A percentile compares a stretch with the other conserved stretches of the same genome.
These are phyloP conservation scores for Leptobrachium leishanense DNA, from an alignment of 2,113 vertebrate genomes.

Conservation along the genomic window DNA sequence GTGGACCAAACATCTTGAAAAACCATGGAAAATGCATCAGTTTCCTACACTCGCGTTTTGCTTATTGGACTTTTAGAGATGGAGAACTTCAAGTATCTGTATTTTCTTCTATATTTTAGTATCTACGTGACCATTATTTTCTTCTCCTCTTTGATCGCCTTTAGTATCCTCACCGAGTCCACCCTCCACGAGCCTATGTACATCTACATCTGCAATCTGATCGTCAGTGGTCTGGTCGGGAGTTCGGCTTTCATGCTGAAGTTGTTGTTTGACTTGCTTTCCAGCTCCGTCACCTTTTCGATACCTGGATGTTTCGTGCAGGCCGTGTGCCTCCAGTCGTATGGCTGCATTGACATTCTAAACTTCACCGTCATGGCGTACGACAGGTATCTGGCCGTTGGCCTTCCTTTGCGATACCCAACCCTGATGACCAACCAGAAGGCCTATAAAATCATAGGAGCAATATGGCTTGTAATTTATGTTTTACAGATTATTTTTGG, in stretches of 20 bases:
- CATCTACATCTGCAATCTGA: slow-evolving; percentile 15
- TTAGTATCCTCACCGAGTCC: neutral
- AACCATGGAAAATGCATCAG: too few relatives aligned
- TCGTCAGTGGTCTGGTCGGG: slow-evolving; percentile 20
- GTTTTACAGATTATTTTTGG: neutral
- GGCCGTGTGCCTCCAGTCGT: neutral
- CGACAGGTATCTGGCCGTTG: slow-evolving; percentile 5
- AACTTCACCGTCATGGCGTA: slow-evolving; percentile 4
- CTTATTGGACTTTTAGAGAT: slow-evolving; percentile 14
- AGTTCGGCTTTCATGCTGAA: neutral
- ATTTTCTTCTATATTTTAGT: neutral
- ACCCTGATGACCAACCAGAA: neutral
- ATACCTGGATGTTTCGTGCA: neutral
- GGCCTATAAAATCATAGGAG: neutral
- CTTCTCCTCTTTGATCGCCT: neutral
- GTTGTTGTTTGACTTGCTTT: neutral
- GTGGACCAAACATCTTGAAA: too few relatives aligned
- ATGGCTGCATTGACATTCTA: neutral
- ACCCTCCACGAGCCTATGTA: slow-evolving; percentile 34
- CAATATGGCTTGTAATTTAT: neutral
- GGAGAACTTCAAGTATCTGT: slow-evolving; percentile 14
- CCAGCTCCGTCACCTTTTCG: neutral
- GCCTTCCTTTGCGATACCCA: neutral
- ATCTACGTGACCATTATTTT: neutral
- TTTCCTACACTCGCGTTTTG: neutral